phyloP scores from a whole-genome alignment of 2,797 vertebrate genomes.

The Falco peregrinus region DNA sequence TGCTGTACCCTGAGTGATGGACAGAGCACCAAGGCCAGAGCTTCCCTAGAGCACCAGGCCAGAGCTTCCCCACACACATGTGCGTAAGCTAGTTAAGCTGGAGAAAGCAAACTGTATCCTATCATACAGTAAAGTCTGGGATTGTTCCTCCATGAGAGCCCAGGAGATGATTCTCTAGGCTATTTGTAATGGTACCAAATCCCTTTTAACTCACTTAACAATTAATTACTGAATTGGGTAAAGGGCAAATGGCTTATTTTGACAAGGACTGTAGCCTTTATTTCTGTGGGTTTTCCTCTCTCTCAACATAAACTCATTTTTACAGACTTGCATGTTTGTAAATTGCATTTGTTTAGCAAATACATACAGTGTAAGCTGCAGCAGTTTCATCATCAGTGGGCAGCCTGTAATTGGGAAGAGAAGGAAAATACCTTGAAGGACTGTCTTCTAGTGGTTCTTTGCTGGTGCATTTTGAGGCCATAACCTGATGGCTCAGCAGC shows the following conservation, averaged over 20 bases:
- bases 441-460: background rate
- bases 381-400: background rate
- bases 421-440: background rate
- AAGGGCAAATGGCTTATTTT: background rate
- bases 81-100: background rate
- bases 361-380: background rate
- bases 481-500: conserved; percentile 45
- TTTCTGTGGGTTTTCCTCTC: background rate
- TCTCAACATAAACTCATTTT: background rate
- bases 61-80: background rate
- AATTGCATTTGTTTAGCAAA: background rate
- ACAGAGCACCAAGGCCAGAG: background rate
- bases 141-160: background rate
- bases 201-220: background rate
- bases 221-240: background rate
- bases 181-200: background rate
- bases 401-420: background rate
- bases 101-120: background rate
- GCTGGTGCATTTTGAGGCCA: background rate
- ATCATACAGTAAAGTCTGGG: background rate
- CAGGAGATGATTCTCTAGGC: background rate
- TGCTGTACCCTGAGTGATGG: background rate
- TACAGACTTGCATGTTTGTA: background rate
- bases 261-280: background rate
- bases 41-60: background rate